A percentile compares a stretch with the other conserved stretches of the same genome.
Conservation (phyloP, 2,888 invertebrate genomes). For the Macrophya annulata region DNA sequence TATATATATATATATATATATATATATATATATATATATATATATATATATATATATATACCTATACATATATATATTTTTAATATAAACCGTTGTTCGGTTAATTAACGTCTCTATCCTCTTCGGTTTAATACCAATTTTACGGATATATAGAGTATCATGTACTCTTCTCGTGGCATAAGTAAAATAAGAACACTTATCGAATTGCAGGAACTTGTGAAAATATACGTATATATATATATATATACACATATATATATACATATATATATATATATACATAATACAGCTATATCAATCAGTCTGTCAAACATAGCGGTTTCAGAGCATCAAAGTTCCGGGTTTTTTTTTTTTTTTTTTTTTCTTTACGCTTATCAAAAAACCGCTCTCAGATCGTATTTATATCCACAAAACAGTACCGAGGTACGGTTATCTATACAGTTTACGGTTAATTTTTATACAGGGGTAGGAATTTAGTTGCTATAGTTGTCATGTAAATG, state of each 20-base stretch:
- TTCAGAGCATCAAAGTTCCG: slow-evolving; percentile 14
- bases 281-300: slow-evolving; percentile 4
- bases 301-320: slow-evolving; percentile 25
- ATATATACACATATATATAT: neutral
- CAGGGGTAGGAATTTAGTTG: neutral
- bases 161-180: no score
- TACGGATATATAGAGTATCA: neutral
- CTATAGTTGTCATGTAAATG: neutral
- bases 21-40: neutral
- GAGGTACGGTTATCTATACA: neutral
- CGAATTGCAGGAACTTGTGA: neutral
- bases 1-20: neutral
- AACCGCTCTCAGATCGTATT: neutral
- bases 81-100: neutral
- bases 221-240: neutral
- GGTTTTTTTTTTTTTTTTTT: no score
- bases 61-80: neutral
- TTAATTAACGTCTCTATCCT: neutral
- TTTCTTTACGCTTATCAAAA: neutral
- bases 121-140: neutral
- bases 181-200: neutral
- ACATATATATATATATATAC: neutral
- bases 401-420: neutral
- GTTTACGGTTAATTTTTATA: neutral
- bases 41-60: neutral